These are phyloP conservation scores for Cyprinus carpio DNA, from an alignment of 2,113 vertebrate genomes.

Conservation along the genomic window DNA sequence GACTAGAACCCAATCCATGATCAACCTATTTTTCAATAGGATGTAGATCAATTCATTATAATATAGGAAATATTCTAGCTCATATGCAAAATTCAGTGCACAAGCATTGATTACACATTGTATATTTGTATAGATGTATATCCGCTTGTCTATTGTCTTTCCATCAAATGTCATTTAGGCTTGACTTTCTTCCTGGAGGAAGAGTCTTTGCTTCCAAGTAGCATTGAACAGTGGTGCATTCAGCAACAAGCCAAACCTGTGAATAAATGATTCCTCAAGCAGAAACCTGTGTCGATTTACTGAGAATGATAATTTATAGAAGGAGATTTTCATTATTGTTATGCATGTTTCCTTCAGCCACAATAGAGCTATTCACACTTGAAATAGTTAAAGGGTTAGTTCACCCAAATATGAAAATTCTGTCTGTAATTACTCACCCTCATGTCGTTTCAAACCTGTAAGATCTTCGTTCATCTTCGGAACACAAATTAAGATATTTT, in stretches of 20 bases:
- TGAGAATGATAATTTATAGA: background rate
- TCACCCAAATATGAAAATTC: too few relatives aligned
- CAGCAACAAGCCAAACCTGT: slow-evolving; percentile 79
- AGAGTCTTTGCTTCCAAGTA: slow-evolving; percentile 74
- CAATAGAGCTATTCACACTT: too few relatives aligned
- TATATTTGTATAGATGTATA: slow-evolving; percentile 25
- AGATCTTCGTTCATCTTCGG: too few relatives aligned
- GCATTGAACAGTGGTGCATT: slow-evolving; percentile 79
- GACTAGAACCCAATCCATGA: slow-evolving; percentile 56
- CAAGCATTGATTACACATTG: background rate
- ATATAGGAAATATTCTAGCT: slow-evolving; percentile 18
- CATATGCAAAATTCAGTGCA: slow-evolving; percentile 33
- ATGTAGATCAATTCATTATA: background rate
- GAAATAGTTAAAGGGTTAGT: too few relatives aligned
- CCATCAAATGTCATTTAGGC: slow-evolving; percentile 12
- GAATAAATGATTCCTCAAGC: slow-evolving; percentile 82
- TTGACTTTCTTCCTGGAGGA: slow-evolving; percentile 45
- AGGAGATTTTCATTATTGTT: background rate
- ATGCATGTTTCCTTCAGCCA: background rate
- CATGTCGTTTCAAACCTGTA: too few relatives aligned
- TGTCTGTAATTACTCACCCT: too few relatives aligned
- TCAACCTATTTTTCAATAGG: slow-evolving; percentile 39
- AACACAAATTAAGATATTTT: too few relatives aligned
- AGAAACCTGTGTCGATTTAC: slow-evolving; percentile 3
- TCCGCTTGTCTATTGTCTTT: slow-evolving; percentile 16